A percentile compares a stretch with the other conserved stretches of the same genome.
phyloP scores from a whole-genome alignment of 2,888 invertebrate species.

The Notodonta dromedarius region DNA sequence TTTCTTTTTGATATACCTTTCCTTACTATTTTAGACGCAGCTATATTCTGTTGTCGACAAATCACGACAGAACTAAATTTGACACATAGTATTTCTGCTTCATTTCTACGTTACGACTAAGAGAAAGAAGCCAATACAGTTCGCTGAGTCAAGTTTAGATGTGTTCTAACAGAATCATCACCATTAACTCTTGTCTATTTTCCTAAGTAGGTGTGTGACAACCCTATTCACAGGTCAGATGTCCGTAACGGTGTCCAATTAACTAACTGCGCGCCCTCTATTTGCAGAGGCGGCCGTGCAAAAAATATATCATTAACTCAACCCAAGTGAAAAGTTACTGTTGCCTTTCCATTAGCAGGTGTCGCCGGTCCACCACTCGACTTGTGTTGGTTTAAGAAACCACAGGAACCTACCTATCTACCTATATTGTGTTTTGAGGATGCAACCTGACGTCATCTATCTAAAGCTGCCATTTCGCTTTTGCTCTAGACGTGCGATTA shows the following conservation, averaged over 20 bases:
- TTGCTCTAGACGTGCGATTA: too few species aligned
- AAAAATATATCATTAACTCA: slow-evolving; percentile 31
- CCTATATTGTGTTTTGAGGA: background rate
- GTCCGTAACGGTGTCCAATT: slow-evolving; percentile 47
- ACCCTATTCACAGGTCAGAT: slow-evolving; percentile 38
- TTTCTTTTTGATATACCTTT: too few species aligned
- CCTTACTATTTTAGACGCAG: too few species aligned
- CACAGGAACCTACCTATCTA: background rate
- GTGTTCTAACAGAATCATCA: too few species aligned
- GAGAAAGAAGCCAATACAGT: too few species aligned
- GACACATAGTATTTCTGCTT: too few species aligned
- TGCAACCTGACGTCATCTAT: background rate
- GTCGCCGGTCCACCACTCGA: background rate
- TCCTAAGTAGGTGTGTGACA: slow-evolving; percentile 10
- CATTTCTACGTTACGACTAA: too few species aligned
- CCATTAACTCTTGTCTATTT: background rate
- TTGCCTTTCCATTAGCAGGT: slow-evolving; percentile 19
- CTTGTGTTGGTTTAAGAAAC: background rate
- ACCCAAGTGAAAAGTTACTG: slow-evolving; percentile 21
- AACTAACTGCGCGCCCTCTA: slow-evolving; percentile 35
- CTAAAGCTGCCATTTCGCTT: too few species aligned
- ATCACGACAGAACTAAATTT: too few species aligned
- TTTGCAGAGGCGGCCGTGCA: slow-evolving; percentile 29
- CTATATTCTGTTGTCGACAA: too few species aligned
- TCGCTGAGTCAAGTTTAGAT: too few species aligned